Conservation (phyloP, 2,888 invertebrate genomes). For the Lacanobia oleracea region DNA sequence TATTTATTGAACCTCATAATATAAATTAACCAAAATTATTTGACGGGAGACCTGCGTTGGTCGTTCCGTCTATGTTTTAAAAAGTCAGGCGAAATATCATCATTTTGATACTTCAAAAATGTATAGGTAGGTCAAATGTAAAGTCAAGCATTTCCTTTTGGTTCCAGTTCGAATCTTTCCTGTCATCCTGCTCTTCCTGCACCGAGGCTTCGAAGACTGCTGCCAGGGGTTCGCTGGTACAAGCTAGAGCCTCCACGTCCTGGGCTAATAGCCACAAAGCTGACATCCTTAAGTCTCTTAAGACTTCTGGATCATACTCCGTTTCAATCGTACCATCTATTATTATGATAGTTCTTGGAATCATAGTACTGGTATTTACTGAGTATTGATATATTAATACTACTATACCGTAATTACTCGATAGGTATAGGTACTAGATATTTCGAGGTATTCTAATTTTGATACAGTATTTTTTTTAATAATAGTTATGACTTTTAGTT, state of each 20-base stretch:
- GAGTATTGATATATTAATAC: slow-evolving; percentile 15
- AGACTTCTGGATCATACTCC: slow-evolving; percentile 57
- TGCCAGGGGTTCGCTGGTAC: slow-evolving; percentile 67
- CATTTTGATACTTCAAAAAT: background rate
- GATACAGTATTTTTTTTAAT: background rate
- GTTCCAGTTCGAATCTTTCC: slow-evolving; percentile 81
- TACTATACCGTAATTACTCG: background rate
- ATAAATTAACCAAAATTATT: no score
- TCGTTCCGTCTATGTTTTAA: no score
- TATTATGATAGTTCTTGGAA: slow-evolving; percentile 53
- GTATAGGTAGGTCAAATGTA: no score
- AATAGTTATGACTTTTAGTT: no score
- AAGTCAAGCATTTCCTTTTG: slow-evolving; percentile 7
- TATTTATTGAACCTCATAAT: no score
- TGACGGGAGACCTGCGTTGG: no score
- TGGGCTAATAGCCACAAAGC: slow-evolving; percentile 80
- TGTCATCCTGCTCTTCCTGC: slow-evolving; percentile 77
- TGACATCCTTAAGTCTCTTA: slow-evolving; percentile 74
- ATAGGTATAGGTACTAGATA: background rate
- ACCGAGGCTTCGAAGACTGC: slow-evolving; percentile 67
- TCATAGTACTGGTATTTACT: slow-evolving; percentile 8
- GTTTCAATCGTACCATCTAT: slow-evolving; percentile 68
- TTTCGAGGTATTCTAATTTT: background rate
- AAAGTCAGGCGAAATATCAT: background rate
- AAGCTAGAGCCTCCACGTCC: slow-evolving; percentile 64